Conservation (phyloP, 1,140 invertebrate genomes). For the Tetramorium parvispinum region DNA sequence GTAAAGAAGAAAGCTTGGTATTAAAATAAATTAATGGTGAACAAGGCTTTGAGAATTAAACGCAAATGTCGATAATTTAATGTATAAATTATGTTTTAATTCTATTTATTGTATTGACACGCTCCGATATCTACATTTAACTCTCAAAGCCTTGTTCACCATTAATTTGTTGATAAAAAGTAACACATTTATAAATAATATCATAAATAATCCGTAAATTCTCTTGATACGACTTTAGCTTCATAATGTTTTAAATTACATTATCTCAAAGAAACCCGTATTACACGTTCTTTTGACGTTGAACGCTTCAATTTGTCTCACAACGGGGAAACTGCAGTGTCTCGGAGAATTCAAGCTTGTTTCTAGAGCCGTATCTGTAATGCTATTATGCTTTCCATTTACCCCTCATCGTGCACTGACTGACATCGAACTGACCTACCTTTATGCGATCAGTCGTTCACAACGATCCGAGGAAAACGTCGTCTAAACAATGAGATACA, state of each 20-base stretch:
- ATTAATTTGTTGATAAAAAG: too few species aligned
- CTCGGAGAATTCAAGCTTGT: slow-evolving; percentile 21
- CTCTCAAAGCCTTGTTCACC: too few species aligned
- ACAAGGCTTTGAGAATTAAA: too few species aligned
- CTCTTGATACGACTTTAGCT: neutral
- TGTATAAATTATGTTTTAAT: too few species aligned
- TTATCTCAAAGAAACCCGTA: neutral
- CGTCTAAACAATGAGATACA: slow-evolving; percentile 34
- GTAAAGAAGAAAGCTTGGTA: too few species aligned
- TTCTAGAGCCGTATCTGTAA: neutral
- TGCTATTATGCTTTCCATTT: slow-evolving; percentile 3
- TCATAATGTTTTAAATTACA: neutral
- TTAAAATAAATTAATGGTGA: too few species aligned
- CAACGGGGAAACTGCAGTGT: neutral
- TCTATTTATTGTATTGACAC: too few species aligned
- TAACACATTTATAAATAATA: neutral
- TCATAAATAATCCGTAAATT: neutral
- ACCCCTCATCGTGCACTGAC: neutral
- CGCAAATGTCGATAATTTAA: too few species aligned
- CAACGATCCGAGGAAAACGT: slow-evolving; percentile 9
- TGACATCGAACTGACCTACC: slow-evolving; percentile 73
- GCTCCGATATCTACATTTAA: too few species aligned
- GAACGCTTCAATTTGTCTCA: slow-evolving; percentile 38
- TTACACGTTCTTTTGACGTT: neutral
- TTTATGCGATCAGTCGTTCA: slow-evolving; percentile 31